Evolutionary conservation across 2,888 invertebrate genomes (phyloP).

Genomic region (Chromoteleia sp.): DNA sequence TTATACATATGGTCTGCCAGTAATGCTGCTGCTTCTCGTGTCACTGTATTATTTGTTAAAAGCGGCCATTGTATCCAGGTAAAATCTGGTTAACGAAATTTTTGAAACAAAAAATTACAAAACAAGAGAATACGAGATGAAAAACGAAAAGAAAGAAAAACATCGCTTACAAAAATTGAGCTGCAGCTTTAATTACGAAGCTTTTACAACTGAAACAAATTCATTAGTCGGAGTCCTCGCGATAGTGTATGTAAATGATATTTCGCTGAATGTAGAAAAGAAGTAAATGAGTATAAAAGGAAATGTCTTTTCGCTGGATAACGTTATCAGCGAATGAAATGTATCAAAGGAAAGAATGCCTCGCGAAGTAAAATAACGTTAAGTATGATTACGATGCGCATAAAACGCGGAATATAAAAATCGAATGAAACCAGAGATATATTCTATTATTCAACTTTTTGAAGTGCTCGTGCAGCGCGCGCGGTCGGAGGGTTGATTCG

Average conservation of each 20-base stretch:
- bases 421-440: constrained; percentile 25
- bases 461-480: not conserved
- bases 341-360: constrained; percentile 17
- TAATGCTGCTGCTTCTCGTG: constrained; percentile 84
- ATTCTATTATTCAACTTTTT: constrained; percentile 44
- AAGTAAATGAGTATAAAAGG: not conserved
- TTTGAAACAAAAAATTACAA: constrained; percentile 18
- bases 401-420: constrained; percentile 20
- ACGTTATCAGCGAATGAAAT: constrained; percentile 14
- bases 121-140: not conserved
- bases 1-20: constrained; percentile 86
- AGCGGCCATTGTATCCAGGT: constrained; percentile 86
- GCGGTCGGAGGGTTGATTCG: not conserved
- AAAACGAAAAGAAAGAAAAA: not conserved
- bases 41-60: constrained; percentile 85
- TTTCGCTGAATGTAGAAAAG: not conserved
- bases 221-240: constrained; percentile 19
- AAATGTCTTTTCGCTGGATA: not conserved
- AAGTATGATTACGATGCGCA: constrained; percentile 20
- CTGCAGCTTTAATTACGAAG: constrained; percentile 9
- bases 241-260: constrained; percentile 32
- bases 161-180: too few relatives aligned
- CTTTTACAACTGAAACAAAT: constrained; percentile 7
- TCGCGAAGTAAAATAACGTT: constrained; percentile 11
- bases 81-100: constrained; percentile 46